A percentile compares a stretch with the other conserved stretches of the same genome.
Conservation (phyloP, 2,888 invertebrate genomes). For the Helicoverpa assulta region DNA sequence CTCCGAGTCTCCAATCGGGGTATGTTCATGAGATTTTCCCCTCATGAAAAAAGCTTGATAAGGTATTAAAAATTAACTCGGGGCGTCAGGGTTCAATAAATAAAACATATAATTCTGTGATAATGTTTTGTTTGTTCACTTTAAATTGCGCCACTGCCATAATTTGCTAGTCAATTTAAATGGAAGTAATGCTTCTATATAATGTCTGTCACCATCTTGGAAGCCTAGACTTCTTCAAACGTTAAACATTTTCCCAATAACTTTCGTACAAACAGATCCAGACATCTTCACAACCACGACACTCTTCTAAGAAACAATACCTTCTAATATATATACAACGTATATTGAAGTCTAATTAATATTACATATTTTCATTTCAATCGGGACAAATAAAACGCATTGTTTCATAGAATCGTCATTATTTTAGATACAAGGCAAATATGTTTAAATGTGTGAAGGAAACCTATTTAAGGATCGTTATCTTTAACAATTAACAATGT, state of each 20-base stretch:
- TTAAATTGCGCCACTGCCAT: constrained; percentile 53
- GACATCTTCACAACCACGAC: constrained; percentile 50
- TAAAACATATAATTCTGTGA: constrained; percentile 54
- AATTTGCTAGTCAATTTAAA: constrained; percentile 43
- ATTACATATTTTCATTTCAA: constrained; percentile 1
- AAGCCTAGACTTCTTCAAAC: constrained; percentile 19
- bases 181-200: constrained; percentile 19
- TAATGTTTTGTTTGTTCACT: constrained; percentile 60
- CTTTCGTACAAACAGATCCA: constrained; percentile 22
- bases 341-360: neutral
- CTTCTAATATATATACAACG: neutral
- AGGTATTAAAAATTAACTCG: neutral
- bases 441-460: constrained; percentile 15
- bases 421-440: constrained; percentile 28
- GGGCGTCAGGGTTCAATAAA: constrained; percentile 34
- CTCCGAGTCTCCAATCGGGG: too few species aligned
- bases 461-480: constrained; percentile 13
- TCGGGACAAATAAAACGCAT: constrained; percentile 18
- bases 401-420: constrained; percentile 39
- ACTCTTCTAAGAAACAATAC: constrained; percentile 42
- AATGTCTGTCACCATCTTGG: constrained; percentile 7
- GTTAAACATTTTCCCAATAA: constrained; percentile 12
- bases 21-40: too few species aligned
- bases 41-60: neutral
- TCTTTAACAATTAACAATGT: constrained; percentile 32